Evolutionary conservation across 37 sponge, comb jelly and placozoan genomes (phyloP), one percentile per base, ranked within the genome.

Genomic region (Agelas oroides): DNA sequence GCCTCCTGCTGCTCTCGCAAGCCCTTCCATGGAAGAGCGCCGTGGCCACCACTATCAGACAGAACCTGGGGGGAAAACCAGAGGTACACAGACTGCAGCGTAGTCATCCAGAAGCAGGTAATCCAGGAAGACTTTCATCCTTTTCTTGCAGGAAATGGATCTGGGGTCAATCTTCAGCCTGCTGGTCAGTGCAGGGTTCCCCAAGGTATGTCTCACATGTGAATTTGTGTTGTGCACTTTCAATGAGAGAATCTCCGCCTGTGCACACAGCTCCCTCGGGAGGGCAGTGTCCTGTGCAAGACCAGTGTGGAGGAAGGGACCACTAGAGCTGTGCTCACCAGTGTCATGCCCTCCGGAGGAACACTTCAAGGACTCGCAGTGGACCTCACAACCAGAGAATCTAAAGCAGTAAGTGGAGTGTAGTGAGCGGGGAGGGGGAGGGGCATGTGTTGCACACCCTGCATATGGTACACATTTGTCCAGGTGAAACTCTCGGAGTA

Each of bases 111-210:
- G n/a, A n/a, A n/a, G n/a, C n/a, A n/a, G n/a, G n/a, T n/a, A n/a
- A n/a, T n/a, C n/a, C n/a, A n/a, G n/a, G n/a, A n/a, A n/a, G n/a
- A n/a, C n/a, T n/a, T n/a, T n/a, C n/a, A n/a, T n/a, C n/a, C n/a
- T 53, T 25, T 24, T 16, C 59, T 53, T 25, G 14, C 79, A 90
- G 81, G 80, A 90, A 53, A 84, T 85, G 83, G 77, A 89, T 23
- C 71, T 88, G 23, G 39, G 70, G 30, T 65, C 71, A 34, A 83
- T 95, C 1, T 95, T 95, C 54, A 79, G 83, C 5, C 77, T 95
- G 31, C 73, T 91, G 54, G 86, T 88, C 5, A 39, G 83, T 15
- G 92, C 90, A 1, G 95, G 95, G 0, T 95, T 95, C 76, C 95
- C 95, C 38, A 86, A 64, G 74, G 89, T 89, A 39, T 30, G 74